These are phyloP conservation scores for Aelia acuminata DNA, from an alignment of 2,888 invertebrate species.

Conservation along the genomic window DNA sequence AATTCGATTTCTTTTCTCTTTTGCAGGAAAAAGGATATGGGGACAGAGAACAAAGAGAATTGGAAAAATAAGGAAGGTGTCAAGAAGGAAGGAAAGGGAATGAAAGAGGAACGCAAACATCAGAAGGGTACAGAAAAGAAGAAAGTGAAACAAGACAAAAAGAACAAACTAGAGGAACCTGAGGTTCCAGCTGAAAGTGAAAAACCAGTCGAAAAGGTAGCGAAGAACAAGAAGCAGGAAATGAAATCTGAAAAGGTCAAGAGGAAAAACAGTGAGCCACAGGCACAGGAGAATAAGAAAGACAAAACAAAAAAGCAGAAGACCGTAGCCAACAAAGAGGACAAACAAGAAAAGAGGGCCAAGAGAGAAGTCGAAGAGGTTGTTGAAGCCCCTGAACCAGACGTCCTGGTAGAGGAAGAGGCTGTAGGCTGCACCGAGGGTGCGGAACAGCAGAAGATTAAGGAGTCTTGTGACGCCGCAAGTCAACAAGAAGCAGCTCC, in stretches of 20 bases:
- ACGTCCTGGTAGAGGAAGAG: not conserved
- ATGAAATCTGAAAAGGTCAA: constrained; percentile 22
- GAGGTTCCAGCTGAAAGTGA: constrained; percentile 56
- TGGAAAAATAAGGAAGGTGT: constrained; percentile 57
- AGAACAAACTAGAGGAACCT: constrained; percentile 3
- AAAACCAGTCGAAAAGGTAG: constrained; percentile 52
- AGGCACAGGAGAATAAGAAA: constrained; percentile 29
- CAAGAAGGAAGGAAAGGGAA: constrained; percentile 13
- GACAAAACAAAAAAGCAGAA: constrained; percentile 6
- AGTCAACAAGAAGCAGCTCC: not conserved
- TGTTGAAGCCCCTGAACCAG: not conserved
- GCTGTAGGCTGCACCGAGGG: not conserved
- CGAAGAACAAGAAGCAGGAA: constrained; percentile 50
- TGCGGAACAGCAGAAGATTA: not conserved
- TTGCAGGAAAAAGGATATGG: constrained; percentile 42
- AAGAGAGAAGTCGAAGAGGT: constrained; percentile 1
- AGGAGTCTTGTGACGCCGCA: not conserved
- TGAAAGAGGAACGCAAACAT: constrained; percentile 47
- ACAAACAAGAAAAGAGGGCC: constrained; percentile 6
- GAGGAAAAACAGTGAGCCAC: not conserved
- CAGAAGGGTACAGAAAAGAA: constrained; percentile 52
- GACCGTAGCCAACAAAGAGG: not conserved
- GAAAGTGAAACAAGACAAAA: constrained; percentile 49
- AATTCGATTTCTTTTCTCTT: not conserved
- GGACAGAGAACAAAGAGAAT: constrained; percentile 53